Conservation (phyloP, 2,797 vertebrate genomes). For the Oreochromis grahami region DNA sequence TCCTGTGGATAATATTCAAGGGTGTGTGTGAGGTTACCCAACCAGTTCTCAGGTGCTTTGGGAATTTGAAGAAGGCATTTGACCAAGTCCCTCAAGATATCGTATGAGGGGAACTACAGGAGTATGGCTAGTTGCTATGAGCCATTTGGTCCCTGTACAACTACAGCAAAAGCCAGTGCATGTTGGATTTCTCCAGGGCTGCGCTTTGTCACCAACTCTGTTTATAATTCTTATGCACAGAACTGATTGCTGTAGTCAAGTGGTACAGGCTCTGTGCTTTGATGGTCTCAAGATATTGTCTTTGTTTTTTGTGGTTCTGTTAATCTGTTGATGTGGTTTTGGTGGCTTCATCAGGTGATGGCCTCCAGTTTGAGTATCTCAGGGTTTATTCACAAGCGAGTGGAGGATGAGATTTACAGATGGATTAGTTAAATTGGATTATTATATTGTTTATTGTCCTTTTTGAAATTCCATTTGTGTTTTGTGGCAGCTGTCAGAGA, state of each 20-base stretch:
- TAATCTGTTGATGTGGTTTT: not conserved
- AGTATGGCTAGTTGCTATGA: not conserved
- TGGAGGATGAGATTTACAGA: not conserved
- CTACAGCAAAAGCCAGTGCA: not conserved
- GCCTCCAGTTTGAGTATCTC: not conserved
- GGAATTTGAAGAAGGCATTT: not conserved
- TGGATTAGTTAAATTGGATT: not conserved
- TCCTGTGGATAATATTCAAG: not conserved
- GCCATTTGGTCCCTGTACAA: too few relatives aligned
- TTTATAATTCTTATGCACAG: not conserved
- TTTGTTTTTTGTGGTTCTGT: not conserved
- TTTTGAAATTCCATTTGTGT: not conserved
- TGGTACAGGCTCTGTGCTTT: not conserved
- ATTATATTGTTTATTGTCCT: not conserved
- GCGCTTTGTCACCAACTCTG: fast-evolving
- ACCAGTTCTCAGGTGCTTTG: not conserved
- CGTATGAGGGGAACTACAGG: not conserved
- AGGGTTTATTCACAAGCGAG: not conserved
- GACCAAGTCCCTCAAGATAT: not conserved
- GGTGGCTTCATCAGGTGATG: not conserved
- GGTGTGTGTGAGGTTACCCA: not conserved
- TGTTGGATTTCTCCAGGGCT: not conserved
- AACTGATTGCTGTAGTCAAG: not conserved
- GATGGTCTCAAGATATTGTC: fast-evolving
- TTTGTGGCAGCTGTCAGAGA: not conserved